phyloP scores from a whole-genome alignment of 2,888 invertebrate genomes.

The Acrobasis consociella region DNA sequence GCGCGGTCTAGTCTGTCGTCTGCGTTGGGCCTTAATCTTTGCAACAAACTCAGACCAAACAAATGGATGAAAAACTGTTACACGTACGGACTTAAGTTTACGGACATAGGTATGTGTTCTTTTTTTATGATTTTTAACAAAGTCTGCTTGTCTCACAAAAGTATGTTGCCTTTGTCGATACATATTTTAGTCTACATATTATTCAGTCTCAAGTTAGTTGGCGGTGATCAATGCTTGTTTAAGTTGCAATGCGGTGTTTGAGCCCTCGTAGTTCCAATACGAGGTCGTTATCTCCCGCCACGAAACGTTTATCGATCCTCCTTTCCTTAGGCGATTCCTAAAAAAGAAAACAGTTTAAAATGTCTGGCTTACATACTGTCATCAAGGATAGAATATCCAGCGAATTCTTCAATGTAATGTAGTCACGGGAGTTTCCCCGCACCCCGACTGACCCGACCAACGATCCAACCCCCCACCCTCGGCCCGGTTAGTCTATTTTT shows the following conservation, averaged over 20 bases:
- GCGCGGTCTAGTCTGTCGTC: too few relatives aligned
- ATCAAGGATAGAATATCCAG: constrained; percentile 25
- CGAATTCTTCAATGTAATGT: constrained; percentile 40
- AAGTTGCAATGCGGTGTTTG: constrained; percentile 83
- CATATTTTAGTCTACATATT: constrained; percentile 72
- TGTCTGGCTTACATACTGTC: constrained; percentile 20
- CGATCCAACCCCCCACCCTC: constrained; percentile 74
- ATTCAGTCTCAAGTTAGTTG: constrained; percentile 81
- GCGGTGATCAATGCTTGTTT: constrained; percentile 68
- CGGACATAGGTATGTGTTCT: not conserved
- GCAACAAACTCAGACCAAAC: too few relatives aligned
- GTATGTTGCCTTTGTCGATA: constrained; percentile 55
- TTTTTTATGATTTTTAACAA: constrained; percentile 47
- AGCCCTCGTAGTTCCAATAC: constrained; percentile 85
- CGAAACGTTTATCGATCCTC: constrained; percentile 85
- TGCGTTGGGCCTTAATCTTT: too few relatives aligned
- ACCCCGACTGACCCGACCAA: constrained; percentile 73
- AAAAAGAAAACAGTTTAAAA: constrained; percentile 26
- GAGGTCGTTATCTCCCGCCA: constrained; percentile 84
- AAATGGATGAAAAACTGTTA: constrained; percentile 1
- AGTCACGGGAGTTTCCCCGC: constrained; percentile 45
- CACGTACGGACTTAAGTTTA: not conserved
- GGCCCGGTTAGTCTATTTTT: constrained; percentile 77
- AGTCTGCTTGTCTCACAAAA: constrained; percentile 34
- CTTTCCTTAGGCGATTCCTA: constrained; percentile 63